phyloP scores from a whole-genome alignment of 2,797 vertebrate genomes.

The Sebastes taczanowskii region DNA sequence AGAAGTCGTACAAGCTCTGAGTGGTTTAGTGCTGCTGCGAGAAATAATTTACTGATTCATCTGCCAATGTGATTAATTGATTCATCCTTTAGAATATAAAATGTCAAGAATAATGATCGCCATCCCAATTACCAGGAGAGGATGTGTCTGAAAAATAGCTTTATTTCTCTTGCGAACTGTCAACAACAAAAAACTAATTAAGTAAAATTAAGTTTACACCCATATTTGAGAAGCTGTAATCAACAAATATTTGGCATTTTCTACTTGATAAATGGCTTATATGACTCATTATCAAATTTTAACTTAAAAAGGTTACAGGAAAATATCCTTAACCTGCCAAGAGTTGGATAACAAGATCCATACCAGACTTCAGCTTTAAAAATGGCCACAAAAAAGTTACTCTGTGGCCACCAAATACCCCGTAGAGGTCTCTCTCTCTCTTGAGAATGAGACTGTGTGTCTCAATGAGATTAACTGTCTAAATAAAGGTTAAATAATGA shows the following conservation, averaged over 20 bases:
- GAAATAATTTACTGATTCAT: background rate
- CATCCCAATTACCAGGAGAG: background rate
- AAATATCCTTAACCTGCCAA: background rate
- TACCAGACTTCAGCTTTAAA: background rate
- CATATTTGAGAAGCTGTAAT: background rate
- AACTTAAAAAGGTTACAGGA: background rate
- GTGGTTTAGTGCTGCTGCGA: background rate
- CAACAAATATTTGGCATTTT: background rate
- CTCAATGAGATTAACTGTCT: too few species aligned
- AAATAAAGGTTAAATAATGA: too few species aligned
- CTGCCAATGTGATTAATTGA: background rate
- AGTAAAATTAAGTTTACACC: background rate
- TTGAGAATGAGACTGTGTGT: too few species aligned
- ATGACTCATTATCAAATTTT: background rate
- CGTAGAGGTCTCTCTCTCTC: background rate
- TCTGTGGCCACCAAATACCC: background rate
- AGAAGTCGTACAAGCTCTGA: background rate
- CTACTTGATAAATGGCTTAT: background rate
- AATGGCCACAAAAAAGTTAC: background rate
- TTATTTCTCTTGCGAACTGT: background rate
- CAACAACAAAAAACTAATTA: background rate
- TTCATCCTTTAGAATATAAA: background rate
- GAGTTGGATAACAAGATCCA: background rate
- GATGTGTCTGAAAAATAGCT: background rate
- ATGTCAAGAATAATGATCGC: background rate